These are phyloP conservation scores for Agrochola lota DNA, from an alignment of 2,888 invertebrate species.

Conservation along the genomic window DNA sequence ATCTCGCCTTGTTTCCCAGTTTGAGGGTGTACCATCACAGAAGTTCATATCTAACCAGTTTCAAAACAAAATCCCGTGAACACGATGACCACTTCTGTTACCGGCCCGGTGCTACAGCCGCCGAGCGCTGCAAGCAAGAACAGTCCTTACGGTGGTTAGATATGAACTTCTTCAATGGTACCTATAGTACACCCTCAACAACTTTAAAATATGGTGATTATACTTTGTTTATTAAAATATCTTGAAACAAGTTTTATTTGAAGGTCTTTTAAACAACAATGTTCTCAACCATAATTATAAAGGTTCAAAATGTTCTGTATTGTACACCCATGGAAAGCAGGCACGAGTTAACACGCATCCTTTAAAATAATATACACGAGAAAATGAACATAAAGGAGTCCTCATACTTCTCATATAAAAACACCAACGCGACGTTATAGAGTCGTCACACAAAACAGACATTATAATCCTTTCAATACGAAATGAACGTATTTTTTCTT, in stretches of 20 bases:
- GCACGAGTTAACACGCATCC: background rate
- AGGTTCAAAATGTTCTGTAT: too few relatives aligned
- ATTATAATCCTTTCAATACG: slow-evolving; percentile 42
- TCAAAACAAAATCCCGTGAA: too few relatives aligned
- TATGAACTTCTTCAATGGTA: too few relatives aligned
- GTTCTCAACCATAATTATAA: background rate
- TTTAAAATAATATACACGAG: background rate
- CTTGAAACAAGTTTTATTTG: background rate
- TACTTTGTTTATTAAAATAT: background rate
- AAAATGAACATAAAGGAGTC: background rate
- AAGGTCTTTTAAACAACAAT: too few relatives aligned
- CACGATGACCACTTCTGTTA: too few relatives aligned
- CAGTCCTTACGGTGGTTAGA: too few relatives aligned
- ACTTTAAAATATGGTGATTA: background rate
- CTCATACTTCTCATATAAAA: background rate
- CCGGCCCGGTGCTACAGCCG: too few relatives aligned
- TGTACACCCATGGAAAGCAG: background rate
- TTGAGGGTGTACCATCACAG: too few relatives aligned
- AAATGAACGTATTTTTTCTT: slow-evolving; percentile 52
- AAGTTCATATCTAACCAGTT: too few relatives aligned
- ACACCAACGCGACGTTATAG: background rate
- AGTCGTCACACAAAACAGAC: slow-evolving; percentile 38
- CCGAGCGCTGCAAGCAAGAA: too few relatives aligned
- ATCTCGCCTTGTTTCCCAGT: background rate
- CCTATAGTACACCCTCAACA: too few relatives aligned